A percentile compares a stretch with the other conserved stretches of the same genome.
Evolutionary conservation across 2,113 vertebrate genomes (phyloP).

Genomic region (Rattus norvegicus): DNA sequence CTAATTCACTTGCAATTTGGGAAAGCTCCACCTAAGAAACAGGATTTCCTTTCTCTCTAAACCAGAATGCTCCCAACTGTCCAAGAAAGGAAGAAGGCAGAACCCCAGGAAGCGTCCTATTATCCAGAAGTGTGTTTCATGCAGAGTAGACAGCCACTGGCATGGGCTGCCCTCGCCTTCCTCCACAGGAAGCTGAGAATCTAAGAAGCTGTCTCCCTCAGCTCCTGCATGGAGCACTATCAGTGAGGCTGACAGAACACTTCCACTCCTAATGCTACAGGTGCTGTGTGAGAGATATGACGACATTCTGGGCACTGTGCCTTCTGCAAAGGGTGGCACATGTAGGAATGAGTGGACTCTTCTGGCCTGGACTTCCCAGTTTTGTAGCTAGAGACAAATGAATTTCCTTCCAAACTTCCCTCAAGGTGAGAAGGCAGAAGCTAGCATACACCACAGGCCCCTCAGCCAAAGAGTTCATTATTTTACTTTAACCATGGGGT

Average conservation of each 20-base stretch:
- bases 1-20: background rate
- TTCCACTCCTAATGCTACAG: background rate
- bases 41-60: slow-evolving; percentile 25
- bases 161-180: background rate
- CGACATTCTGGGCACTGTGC: background rate
- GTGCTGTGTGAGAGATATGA: background rate
- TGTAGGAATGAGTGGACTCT: background rate
- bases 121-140: background rate
- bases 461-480: background rate
- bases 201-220: background rate
- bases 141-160: background rate
- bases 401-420: background rate
- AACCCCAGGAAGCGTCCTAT: background rate
- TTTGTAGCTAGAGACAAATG: background rate
- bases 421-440: background rate
- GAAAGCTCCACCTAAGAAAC: background rate
- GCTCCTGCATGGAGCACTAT: background rate
- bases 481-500: background rate
- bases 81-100: slow-evolving; percentile 22
- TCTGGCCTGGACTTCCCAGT: background rate
- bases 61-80: background rate
- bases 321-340: background rate
- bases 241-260: background rate
- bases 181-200: background rate
- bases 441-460: background rate